Base-by-base conservation (phyloP, 2,797 vertebrate genomes). In the Peromyscus attwateri region DNA sequence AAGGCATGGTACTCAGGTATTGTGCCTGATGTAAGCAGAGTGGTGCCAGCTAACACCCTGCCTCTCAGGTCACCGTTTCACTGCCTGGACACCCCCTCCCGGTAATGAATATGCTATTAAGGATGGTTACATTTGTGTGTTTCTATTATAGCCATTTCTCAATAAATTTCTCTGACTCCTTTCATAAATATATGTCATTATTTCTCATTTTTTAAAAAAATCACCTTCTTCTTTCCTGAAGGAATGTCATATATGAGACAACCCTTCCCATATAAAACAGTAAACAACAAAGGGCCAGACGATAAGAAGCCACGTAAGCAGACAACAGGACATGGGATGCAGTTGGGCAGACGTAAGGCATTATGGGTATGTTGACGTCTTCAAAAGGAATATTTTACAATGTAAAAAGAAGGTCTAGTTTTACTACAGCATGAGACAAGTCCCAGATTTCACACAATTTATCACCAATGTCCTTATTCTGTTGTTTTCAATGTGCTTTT, bases 171-270 rank as follows among this genome's bases (percentile, higher is more conserved):
- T 97, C 97, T 96, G 98, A 98, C 96, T 98, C 98, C 66, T 96
- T 98, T 96, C 97, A 98, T 98, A 98, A 98, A 98, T 98, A 98
- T 98, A 97, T 98, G 98, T 98, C 98, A 98, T 98, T 98, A 98
- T 97, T 98, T 95, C 97, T 98, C 98, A 98, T 98, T 98, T 98
- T 71, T 19, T 98, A 97, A 97, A 98, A 98, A 97, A 98, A 98
- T 97, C 97, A 98, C 94, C 95, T 96, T 98, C 96, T 97, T 98
- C 95, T 98, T 91, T 97, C 95, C 97, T 97, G 98, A 98, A 98
- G 98, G 94, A 94, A 97, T 97, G 94, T 92, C n/a, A 64, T 97
- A 96, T 98, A 98, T 97, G 98, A 98, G 97, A 98, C 95, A 96
- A 98, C 97, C 31, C 98, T 98, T 98, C 94, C 89, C 93, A 97